Percentiles rank a stretch among this genome's conserved stretches.
Conservation (phyloP, 2,888 invertebrate genomes). For the Pristionchus exspectatus region DNA sequence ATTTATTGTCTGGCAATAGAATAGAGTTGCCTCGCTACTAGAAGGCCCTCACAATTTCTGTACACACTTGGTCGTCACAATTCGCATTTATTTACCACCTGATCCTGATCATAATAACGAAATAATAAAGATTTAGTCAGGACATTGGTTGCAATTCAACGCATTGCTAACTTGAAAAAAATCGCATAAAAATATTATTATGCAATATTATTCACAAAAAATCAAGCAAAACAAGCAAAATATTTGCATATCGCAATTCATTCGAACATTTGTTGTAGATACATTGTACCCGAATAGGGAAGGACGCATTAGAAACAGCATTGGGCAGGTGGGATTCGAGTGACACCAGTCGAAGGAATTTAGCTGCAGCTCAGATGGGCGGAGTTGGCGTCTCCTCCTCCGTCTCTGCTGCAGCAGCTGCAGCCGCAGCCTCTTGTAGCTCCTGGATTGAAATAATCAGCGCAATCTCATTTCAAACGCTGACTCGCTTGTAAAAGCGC, state of each 20-base stretch:
- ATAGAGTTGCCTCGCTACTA: conserved; percentile 22
- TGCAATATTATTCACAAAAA: background rate
- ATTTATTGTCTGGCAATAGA: background rate
- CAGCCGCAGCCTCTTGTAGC: background rate
- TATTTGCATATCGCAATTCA: background rate
- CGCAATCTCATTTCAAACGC: too few relatives aligned
- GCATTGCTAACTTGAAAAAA: too few relatives aligned
- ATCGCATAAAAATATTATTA: too few relatives aligned
- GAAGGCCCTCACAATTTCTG: conserved; percentile 9
- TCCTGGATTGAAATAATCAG: conserved; percentile 8
- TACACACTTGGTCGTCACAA: background rate
- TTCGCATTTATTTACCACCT: background rate
- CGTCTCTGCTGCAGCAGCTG: conserved; percentile 2
- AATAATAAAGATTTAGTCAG: too few relatives aligned
- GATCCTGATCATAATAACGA: background rate
- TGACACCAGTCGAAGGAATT: background rate
- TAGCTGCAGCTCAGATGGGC: conserved; percentile 18
- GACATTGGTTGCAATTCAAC: too few relatives aligned
- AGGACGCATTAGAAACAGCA: background rate
- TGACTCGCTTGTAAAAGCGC: too few relatives aligned
- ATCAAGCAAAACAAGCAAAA: background rate
- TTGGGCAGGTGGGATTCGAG: background rate
- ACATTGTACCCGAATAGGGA: background rate
- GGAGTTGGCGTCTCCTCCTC: conserved; percentile 49
- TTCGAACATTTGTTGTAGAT: background rate